Evolutionary conservation across 2,888 invertebrate species (phyloP).

Genomic region (Drosophila neotestacea): DNA sequence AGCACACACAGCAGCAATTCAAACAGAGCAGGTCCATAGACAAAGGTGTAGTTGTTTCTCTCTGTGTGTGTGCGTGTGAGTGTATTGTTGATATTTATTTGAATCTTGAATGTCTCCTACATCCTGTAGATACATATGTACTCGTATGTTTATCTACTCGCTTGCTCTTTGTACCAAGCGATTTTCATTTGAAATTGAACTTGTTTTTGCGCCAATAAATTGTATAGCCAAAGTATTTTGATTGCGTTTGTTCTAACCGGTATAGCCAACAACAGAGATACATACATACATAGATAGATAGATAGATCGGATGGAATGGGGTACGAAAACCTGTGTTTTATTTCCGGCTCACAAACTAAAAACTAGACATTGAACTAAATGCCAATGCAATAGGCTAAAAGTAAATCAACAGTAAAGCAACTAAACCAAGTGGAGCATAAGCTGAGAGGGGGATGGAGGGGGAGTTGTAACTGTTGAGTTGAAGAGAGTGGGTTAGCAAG

Average conservation of each 20-base stretch:
- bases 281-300: no score
- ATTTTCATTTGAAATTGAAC: constrained; percentile 80
- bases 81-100: constrained; percentile 76
- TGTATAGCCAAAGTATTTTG: constrained; percentile 79
- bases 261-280: constrained; percentile 5
- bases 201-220: constrained; percentile 81
- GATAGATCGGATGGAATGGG: constrained; percentile 1
- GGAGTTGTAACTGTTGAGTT: constrained; percentile 29
- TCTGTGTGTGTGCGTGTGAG: constrained; percentile 34
- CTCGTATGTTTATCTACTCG: constrained; percentile 60
- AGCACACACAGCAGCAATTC: constrained; percentile 64
- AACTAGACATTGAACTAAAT: constrained; percentile 69
- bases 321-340: constrained; percentile 66
- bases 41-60: constrained; percentile 57
- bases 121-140: constrained; percentile 56
- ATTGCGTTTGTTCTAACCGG: constrained; percentile 60
- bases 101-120: constrained; percentile 78
- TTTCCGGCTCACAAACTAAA: constrained; percentile 78
- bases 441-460: background rate
- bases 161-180: constrained; percentile 57
- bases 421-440: constrained; percentile 46
- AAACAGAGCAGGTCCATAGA: constrained; percentile 56
- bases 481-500: constrained; percentile 46
- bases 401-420: constrained; percentile 74
- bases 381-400: constrained; percentile 77